A percentile compares a stretch with the other conserved stretches of the same genome.
Conservation (phyloP, 2,113 vertebrate species). For the Sporophila hypoxantha region DNA sequence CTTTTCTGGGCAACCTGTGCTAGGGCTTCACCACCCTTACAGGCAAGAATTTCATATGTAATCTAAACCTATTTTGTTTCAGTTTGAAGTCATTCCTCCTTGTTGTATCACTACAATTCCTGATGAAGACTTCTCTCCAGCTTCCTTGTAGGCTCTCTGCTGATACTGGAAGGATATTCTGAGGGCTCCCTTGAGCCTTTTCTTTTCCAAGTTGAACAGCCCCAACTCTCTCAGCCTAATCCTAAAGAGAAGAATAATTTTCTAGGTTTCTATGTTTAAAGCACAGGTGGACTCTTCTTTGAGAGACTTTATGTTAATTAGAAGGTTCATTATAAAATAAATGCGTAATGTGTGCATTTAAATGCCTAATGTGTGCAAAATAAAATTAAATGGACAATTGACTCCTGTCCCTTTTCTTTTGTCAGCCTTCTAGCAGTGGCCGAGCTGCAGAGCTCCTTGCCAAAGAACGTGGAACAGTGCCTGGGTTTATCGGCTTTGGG, state of each 20-base stretch:
- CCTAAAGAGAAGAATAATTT: neutral
- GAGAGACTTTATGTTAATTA: neutral
- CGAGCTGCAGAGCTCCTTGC: slow-evolving; percentile 90
- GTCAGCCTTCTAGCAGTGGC: slow-evolving; percentile 92
- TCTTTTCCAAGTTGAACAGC: neutral
- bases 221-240: neutral
- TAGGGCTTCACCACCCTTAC: neutral
- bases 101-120: neutral
- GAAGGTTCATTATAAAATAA: neutral
- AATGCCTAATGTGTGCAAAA: neutral
- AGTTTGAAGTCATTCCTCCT: neutral
- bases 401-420: neutral
- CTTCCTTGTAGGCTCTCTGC: neutral
- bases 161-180: neutral
- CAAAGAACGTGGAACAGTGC: slow-evolving; percentile 87
- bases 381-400: neutral
- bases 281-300: neutral
- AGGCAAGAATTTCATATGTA: neutral
- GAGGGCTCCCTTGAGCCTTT: neutral
- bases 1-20: neutral
- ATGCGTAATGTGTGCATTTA: neutral
- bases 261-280: neutral
- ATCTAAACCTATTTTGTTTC: neutral
- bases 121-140: neutral
- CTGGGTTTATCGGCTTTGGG: slow-evolving; percentile 92